Evolutionary conservation across 1,140 invertebrate species (phyloP).

Genomic region (Leptinotarsa undecemlineata): DNA sequence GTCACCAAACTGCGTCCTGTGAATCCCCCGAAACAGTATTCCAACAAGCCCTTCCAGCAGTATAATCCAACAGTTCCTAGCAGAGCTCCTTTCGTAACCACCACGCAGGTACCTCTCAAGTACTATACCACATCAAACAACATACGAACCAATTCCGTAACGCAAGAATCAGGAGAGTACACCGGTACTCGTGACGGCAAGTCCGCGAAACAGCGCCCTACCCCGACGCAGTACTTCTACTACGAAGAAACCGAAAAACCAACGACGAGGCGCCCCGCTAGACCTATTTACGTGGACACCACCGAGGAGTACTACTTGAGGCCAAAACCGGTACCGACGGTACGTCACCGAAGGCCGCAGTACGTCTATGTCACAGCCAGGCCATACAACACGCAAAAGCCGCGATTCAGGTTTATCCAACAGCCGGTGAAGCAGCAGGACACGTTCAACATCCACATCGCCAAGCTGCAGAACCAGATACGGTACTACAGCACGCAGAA

Average conservation of each 20-base stretch:
- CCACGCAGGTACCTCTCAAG: conserved; percentile 63
- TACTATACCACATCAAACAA: conserved; percentile 63
- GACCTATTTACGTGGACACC: conserved; percentile 52
- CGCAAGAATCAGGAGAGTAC: conserved; percentile 54
- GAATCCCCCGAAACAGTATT: conserved; percentile 43
- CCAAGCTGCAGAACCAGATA: conserved; percentile 52
- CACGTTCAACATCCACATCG: conserved; percentile 51
- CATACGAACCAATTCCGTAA: conserved; percentile 57
- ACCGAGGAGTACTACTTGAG: conserved; percentile 53
- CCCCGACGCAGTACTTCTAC: conserved; percentile 62
- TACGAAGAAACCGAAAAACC: conserved; percentile 56
- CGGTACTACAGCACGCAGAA: conserved; percentile 57
- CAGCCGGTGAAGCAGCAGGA: conserved; percentile 42
- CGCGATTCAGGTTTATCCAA: conserved; percentile 41
- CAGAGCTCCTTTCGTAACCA: conserved; percentile 50
- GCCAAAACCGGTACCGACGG: conserved; percentile 23
- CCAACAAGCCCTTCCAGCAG: conserved; percentile 32
- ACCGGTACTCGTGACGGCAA: conserved; percentile 22
- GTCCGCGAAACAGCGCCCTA: conserved; percentile 50
- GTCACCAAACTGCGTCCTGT: conserved; percentile 54
- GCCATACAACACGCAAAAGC: conserved; percentile 51
- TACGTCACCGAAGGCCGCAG: conserved; percentile 36
- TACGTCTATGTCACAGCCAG: conserved; percentile 46
- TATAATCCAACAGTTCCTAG: conserved; percentile 27
- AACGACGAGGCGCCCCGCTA: conserved; percentile 51